These are phyloP conservation scores for Struthio camelus DNA, from an alignment of 2,113 vertebrate species.

Conservation along the genomic window DNA sequence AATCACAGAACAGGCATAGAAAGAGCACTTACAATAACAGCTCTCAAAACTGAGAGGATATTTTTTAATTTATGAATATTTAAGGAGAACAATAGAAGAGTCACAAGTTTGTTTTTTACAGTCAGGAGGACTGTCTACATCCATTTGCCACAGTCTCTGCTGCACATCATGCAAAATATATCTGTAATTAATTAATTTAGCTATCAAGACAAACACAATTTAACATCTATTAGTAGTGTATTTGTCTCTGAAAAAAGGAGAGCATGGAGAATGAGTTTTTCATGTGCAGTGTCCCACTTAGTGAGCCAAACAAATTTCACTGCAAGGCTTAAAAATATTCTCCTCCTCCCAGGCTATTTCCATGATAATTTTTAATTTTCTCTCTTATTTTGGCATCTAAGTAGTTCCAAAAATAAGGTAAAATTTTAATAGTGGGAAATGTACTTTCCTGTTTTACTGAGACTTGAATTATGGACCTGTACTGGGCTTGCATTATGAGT, in stretches of 20 bases:
- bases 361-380: neutral
- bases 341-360: neutral
- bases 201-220: neutral
- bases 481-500: neutral
- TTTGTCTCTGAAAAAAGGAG: neutral
- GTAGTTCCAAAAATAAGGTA: neutral
- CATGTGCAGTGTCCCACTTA: neutral
- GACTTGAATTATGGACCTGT: neutral
- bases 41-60: neutral
- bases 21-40: slow-evolving; percentile 17
- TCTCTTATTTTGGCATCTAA: neutral
- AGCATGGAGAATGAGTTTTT: neutral
- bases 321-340: neutral
- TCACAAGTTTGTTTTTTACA: neutral
- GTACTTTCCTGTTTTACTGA: neutral
- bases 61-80: slow-evolving; percentile 18
- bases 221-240: neutral
- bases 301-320: neutral
- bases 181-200: neutral
- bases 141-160: neutral
- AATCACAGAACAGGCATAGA: slow-evolving; percentile 3
- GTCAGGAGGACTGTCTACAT: neutral
- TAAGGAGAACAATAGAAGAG: neutral
- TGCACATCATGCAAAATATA: neutral
- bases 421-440: neutral